Evolutionary conservation across 2,888 invertebrate genomes (phyloP).

Genomic region (Oscheius onirici): DNA sequence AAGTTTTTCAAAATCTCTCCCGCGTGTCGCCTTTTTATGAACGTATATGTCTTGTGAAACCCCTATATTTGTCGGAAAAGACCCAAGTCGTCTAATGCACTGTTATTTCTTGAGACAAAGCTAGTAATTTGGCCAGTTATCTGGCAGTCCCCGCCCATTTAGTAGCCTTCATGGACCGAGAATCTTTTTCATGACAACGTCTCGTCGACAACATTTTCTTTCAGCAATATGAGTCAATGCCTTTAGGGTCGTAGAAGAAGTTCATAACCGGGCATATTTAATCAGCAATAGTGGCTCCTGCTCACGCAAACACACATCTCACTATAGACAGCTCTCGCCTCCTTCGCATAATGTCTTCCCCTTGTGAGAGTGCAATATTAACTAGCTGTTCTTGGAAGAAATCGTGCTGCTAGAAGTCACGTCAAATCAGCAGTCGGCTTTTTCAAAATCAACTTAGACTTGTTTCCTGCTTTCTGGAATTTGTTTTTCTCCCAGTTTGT

Average conservation of each 20-base stretch:
- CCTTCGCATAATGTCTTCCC: no score
- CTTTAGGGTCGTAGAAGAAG: no score
- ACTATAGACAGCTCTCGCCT: not conserved
- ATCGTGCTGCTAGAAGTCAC: not conserved
- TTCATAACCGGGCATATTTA: conserved; percentile 3
- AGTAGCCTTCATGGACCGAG: no score
- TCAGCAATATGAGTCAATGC: no score
- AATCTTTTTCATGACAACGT: no score
- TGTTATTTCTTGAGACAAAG: not conserved
- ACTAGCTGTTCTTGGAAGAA: no score
- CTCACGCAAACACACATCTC: not conserved
- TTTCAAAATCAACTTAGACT: conserved; percentile 20
- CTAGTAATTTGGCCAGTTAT: conserved; percentile 20
- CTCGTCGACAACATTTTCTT: no score
- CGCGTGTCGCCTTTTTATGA: not conserved
- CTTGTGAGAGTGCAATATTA: no score
- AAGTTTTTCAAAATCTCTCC: no score
- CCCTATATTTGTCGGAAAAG: not conserved
- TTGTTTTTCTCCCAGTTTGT: not conserved
- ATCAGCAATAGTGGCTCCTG: conserved; percentile 15
- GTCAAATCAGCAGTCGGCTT: conserved; percentile 12
- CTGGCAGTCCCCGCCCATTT: no score
- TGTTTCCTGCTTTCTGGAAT: not conserved
- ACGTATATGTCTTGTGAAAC: not conserved
- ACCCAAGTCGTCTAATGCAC: no score